These are phyloP conservation scores for Notoglanidium macrostoma DNA, from an alignment of 2,797 vertebrate genomes.

Conservation along the genomic window DNA sequence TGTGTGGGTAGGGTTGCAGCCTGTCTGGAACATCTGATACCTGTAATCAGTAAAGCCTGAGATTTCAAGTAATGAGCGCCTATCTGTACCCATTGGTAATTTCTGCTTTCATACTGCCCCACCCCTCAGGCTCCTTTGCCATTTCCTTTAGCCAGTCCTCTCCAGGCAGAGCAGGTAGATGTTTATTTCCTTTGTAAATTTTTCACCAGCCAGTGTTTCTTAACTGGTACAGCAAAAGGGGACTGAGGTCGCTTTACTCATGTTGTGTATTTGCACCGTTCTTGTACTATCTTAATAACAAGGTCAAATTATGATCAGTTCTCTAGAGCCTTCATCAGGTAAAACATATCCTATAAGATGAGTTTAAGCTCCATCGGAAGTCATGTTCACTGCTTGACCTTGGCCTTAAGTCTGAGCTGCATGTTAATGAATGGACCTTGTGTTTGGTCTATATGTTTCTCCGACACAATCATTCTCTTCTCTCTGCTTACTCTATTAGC, in stretches of 20 bases:
- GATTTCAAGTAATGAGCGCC: slow-evolving; percentile 29
- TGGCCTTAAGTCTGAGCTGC: slow-evolving; percentile 17
- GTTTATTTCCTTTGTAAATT: neutral
- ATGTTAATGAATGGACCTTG: slow-evolving; percentile 14
- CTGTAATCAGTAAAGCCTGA: slow-evolving; percentile 40
- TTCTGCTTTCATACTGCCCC: neutral
- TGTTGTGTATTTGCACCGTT: slow-evolving; percentile 3
- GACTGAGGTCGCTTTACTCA: neutral
- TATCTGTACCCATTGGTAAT: slow-evolving; percentile 1
- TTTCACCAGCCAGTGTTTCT: neutral
- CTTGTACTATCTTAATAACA: slow-evolving; percentile 2
- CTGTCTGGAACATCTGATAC: slow-evolving; percentile 21
- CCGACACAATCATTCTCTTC: neutral
- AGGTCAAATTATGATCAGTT: slow-evolving; percentile 14
- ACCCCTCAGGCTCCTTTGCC: neutral
- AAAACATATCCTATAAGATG: slow-evolving; percentile 24
- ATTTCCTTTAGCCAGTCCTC: neutral
- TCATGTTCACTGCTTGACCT: neutral
- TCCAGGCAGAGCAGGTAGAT: neutral
- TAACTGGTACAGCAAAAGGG: neutral
- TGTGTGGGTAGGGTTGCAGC: slow-evolving; percentile 4
- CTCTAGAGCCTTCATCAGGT: slow-evolving; percentile 6
- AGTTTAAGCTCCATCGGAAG: neutral
- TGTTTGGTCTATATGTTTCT: neutral
- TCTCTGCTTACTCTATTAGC: neutral